Evolutionary conservation across 2,888 invertebrate genomes (phyloP), one percentile per base, ranked within the genome.

Genomic region (Lagria hirta): DNA sequence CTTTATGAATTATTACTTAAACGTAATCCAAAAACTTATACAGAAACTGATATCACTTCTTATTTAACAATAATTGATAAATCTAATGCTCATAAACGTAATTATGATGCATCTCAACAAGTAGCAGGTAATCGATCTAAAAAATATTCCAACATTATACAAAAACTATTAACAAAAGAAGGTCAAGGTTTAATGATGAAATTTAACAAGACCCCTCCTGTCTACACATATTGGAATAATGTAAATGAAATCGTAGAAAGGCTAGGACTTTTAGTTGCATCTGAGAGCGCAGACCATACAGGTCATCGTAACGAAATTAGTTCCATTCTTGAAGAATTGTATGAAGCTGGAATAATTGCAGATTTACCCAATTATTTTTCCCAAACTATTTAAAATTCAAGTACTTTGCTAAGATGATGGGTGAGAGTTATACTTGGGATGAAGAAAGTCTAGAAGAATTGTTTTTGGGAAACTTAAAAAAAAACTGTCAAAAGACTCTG

Each of bases 211-310:
- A 29, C 33, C 4, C 21, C 35, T 15, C 41, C 38, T 6, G 36
- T 46, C 32, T 49, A 43, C 26, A 37, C 48, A 6, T 47, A 56
- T 41, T 57, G 49, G 49, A 40, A 54, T 42, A 49, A 56, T 48
- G 46, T 48, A 21, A 56, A 54, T 42, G 55, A 51, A 35, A 35
- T 54, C 20, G 49, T 55, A 30, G 46, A 51, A 10, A 14, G 51
- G 4, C 18, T 51, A 33, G 33, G 43, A 17, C 40, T 55, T 28
- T 41, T 52, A n/a, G 8, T 45, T 24, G 51, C 52, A 17, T 55
- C 55, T 14, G 23, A 40, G 41, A 3, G 8, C 11, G 48, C 51
- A 6, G 52, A 51, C 4, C 41, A 47, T 42, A 24, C 41, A n/a
- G 21, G 33, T 10, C 51, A 52, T 43, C 17, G 24, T 6, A 52